A percentile compares a stretch with the other conserved stretches of the same genome.
phyloP scores from a whole-genome alignment of 1,140 invertebrate species.

The Arion vulgaris region DNA sequence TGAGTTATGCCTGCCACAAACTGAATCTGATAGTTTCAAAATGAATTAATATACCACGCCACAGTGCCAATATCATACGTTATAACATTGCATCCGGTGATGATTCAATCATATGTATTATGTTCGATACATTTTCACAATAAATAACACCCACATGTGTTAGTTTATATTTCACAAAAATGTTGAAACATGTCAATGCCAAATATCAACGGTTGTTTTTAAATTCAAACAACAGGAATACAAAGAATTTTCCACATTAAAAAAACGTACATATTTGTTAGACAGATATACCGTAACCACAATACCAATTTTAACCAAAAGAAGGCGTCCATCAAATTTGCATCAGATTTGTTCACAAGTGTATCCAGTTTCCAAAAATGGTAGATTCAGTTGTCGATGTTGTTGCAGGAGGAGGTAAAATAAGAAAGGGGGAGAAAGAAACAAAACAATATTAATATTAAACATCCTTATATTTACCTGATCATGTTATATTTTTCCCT shows the following conservation, averaged over 20 bases:
- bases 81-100: background rate
- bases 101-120: background rate
- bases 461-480: constrained; percentile 15
- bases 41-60: too few species aligned
- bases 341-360: background rate
- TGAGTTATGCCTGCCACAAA: constrained; percentile 88
- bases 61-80: background rate
- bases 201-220: background rate
- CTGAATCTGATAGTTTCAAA: constrained; percentile 78
- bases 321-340: background rate
- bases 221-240: background rate
- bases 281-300: background rate
- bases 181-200: background rate
- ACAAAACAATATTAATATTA: background rate
- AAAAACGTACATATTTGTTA: background rate
- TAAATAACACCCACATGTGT: background rate
- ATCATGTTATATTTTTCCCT: too few species aligned
- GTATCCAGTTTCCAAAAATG: background rate
- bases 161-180: background rate
- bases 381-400: background rate
- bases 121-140: background rate
- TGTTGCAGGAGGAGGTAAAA: background rate
- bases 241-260: background rate
- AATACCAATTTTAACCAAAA: background rate
- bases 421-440: constrained; percentile 25